Conservation (phyloP, 30 jellyfish, hydroid and myxozoan genomes). For the Cassiopea xamachana region DNA sequence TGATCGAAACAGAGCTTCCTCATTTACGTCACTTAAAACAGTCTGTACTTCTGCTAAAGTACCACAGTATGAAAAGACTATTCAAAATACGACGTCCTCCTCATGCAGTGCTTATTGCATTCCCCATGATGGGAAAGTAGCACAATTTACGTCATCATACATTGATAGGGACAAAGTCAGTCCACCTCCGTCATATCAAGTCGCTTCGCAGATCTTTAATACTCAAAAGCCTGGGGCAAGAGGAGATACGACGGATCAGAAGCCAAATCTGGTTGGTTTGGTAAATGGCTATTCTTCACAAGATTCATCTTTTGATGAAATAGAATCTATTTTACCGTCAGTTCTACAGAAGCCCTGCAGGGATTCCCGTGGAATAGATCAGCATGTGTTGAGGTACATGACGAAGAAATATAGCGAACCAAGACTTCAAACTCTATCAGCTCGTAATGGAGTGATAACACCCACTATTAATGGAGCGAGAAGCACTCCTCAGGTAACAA, state of each 20-base stretch:
- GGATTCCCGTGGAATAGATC: conserved; percentile 65
- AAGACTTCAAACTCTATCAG: conserved; percentile 56
- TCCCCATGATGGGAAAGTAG: neutral
- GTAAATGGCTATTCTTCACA: conserved; percentile 41
- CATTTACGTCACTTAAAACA: neutral
- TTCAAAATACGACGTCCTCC: neutral
- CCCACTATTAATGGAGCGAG: conserved; percentile 7
- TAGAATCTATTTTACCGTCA: conserved; percentile 36
- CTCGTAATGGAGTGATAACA: neutral
- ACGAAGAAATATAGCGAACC: conserved; percentile 94
- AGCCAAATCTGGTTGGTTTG: neutral
- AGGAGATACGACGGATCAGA: conserved; percentile 15
- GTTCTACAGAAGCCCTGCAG: conserved; percentile 17
- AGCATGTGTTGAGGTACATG: conserved; percentile 87
- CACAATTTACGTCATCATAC: neutral
- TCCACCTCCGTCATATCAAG: conserved; percentile 70
- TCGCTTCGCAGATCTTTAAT: conserved; percentile 60
- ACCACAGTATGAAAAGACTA: neutral
- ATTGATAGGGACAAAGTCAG: conserved; percentile 50
- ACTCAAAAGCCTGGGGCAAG: conserved; percentile 52
- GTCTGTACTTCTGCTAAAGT: neutral
- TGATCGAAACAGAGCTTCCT: neutral
- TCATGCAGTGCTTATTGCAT: neutral
- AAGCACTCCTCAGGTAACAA: neutral
- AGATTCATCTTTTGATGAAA: conserved; percentile 58